These are phyloP conservation scores for Podarcis cretensis DNA, from an alignment of 2,113 vertebrate species.

Conservation along the genomic window DNA sequence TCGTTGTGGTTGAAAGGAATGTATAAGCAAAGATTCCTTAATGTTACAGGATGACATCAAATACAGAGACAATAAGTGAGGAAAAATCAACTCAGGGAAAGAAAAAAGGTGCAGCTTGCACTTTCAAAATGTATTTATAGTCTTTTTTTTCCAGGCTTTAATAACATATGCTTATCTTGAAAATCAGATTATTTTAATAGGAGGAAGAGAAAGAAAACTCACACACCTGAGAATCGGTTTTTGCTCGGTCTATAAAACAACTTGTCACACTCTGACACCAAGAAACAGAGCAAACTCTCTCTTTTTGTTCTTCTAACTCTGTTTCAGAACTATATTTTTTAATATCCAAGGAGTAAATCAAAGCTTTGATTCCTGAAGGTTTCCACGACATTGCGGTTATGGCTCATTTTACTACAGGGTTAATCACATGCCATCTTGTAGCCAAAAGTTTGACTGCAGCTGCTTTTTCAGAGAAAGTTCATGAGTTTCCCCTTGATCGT, in stretches of 20 bases:
- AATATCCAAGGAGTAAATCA: not conserved
- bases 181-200: slow-evolving; percentile 1
- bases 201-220: not conserved
- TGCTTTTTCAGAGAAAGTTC: slow-evolving; percentile 46
- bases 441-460: slow-evolving; percentile 19
- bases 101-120: slow-evolving; percentile 1
- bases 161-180: slow-evolving; percentile 18
- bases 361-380: slow-evolving; percentile 7
- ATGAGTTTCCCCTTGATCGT: slow-evolving; percentile 52
- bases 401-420: slow-evolving; percentile 28
- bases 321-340: not conserved
- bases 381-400: slow-evolving; percentile 17
- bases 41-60: not conserved
- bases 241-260: not conserved
- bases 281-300: not conserved
- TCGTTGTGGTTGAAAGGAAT: slow-evolving; percentile 17
- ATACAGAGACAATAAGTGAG: not conserved
- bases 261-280: not conserved
- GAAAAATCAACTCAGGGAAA: not conserved
- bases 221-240: slow-evolving; percentile 10
- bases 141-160: slow-evolving; percentile 1
- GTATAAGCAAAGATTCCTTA: slow-evolving; percentile 5
- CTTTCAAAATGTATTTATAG: not conserved
- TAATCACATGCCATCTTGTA: not conserved
- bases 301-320: not conserved